These are phyloP conservation scores for Pygocentrus nattereri DNA, from an alignment of 2,797 vertebrate genomes.

Conservation along the genomic window DNA sequence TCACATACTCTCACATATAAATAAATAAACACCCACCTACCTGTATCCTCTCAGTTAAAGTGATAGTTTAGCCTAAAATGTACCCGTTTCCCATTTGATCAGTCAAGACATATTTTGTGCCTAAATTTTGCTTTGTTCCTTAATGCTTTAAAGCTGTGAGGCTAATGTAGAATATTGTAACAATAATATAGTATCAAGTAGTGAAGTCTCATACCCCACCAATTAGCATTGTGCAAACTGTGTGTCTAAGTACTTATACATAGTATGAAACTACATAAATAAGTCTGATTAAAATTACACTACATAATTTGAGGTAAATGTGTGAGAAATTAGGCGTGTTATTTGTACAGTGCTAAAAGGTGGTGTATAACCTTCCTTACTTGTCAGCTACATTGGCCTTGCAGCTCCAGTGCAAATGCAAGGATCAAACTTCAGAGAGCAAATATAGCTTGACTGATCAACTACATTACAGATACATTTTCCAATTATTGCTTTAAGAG, in stretches of 20 bases:
- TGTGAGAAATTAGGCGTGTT: no score
- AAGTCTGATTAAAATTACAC: no score
- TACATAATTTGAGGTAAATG: no score
- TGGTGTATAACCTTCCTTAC: background rate
- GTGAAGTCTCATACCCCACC: background rate
- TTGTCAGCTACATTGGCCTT: background rate
- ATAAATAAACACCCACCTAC: background rate
- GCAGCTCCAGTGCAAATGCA: background rate
- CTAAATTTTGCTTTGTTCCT: background rate
- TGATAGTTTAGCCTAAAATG: background rate
- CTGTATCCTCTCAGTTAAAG: background rate
- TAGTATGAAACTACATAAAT: no score
- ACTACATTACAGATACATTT: background rate
- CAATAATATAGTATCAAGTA: background rate
- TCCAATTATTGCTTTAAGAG: no score
- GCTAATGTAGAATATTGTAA: background rate
- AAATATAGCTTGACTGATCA: background rate
- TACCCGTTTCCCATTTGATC: background rate
- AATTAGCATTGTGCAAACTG: background rate
- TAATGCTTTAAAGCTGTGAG: background rate
- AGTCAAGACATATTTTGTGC: background rate
- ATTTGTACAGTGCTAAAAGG: background rate
- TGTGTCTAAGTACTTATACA: background rate
- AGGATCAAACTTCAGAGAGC: background rate
- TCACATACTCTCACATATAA: background rate